These are phyloP conservation scores for Cecidostiba fungosa DNA, from an alignment of 2,888 invertebrate species.

Conservation along the genomic window DNA sequence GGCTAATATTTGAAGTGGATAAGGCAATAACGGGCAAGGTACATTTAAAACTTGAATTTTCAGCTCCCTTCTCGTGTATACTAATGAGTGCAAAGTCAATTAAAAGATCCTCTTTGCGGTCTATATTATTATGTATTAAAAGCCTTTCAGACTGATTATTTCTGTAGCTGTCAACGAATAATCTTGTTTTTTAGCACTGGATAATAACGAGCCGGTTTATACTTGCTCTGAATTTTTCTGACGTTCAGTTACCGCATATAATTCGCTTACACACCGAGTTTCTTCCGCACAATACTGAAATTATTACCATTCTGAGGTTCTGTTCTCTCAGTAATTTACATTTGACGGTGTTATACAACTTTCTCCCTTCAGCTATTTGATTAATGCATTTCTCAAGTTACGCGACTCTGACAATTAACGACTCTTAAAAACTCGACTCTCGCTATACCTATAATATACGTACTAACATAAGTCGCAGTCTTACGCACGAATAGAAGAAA, in stretches of 20 bases:
- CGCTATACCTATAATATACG: no score
- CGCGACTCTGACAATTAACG: constrained; percentile 16
- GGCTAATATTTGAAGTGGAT: constrained; percentile 9
- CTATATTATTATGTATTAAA: constrained; percentile 36
- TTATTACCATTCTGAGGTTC: background rate
- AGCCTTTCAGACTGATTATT: constrained; percentile 35
- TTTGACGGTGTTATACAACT: background rate
- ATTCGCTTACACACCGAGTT: background rate
- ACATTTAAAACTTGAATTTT: constrained; percentile 17
- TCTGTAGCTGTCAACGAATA: background rate
- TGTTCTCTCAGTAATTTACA: background rate
- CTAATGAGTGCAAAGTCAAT: constrained; percentile 33
- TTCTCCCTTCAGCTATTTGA: background rate
- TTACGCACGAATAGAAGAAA: constrained; percentile 25
- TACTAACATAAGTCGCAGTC: no score
- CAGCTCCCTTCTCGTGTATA: background rate
- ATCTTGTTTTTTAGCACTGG: constrained; percentile 26
- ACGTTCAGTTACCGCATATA: background rate
- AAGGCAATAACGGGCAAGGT: background rate
- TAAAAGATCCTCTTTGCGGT: constrained; percentile 44
- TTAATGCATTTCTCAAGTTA: background rate
- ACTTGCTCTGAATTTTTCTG: background rate
- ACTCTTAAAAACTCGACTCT: constrained; percentile 16
- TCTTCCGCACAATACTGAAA: background rate
- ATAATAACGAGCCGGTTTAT: background rate